These are phyloP conservation scores for Zeugodacus cucurbitae DNA, from an alignment of 1,140 invertebrate species.

Conservation along the genomic window DNA sequence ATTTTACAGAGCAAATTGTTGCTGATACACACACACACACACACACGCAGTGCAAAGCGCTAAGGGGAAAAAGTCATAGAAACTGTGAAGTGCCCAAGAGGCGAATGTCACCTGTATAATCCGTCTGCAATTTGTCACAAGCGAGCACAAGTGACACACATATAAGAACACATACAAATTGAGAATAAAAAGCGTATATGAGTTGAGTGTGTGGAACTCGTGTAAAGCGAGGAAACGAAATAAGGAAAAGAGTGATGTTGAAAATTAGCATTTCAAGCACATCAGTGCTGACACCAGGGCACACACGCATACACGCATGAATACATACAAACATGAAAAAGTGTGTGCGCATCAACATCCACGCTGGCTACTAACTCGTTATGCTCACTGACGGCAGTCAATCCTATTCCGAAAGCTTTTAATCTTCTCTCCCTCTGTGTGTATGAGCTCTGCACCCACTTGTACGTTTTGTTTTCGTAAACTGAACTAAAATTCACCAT, in stretches of 20 bases:
- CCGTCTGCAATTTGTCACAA: neutral
- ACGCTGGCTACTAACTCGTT: neutral
- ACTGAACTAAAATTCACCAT: neutral
- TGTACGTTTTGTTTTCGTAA: neutral
- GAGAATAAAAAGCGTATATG: neutral
- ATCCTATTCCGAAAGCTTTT: neutral
- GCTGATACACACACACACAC: too few relatives aligned
- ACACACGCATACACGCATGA: neutral
- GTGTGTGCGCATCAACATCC: neutral
- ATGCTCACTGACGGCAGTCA: neutral
- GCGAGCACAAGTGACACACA: neutral
- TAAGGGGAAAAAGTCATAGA: neutral
- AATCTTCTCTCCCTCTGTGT: neutral
- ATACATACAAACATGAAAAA: neutral
- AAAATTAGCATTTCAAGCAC: neutral
- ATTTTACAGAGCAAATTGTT: too few relatives aligned
- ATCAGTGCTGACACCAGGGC: neutral
- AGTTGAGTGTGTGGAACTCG: neutral
- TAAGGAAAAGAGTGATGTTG: neutral
- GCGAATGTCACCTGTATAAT: neutral
- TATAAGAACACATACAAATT: neutral
- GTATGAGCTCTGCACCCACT: neutral
- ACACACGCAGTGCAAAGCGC: too few relatives aligned
- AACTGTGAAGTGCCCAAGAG: neutral
- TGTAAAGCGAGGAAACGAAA: neutral